These are phyloP conservation scores for Theretra japonica DNA, from an alignment of 2,888 invertebrate genomes.

Conservation along the genomic window DNA sequence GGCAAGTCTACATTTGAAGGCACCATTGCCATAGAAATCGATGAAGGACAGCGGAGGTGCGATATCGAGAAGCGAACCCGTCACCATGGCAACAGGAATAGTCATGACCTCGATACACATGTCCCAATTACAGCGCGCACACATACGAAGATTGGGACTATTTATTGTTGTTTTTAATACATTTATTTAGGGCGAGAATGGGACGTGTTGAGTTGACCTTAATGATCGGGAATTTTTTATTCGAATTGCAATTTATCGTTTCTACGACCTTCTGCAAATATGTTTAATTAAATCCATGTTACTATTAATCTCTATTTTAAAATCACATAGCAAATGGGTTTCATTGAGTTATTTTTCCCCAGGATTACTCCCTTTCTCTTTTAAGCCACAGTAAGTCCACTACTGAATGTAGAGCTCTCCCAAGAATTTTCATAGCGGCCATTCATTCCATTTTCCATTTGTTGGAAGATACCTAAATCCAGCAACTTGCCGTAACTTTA, in stretches of 20 bases:
- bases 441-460: no score
- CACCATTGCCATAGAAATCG: background rate
- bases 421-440: no score
- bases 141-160: background rate
- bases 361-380: no score
- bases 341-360: no score
- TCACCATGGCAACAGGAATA: slow-evolving; percentile 28
- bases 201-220: background rate
- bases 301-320: no score
- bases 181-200: slow-evolving; percentile 11
- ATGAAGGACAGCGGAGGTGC: slow-evolving; percentile 4
- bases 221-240: background rate
- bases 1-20: background rate
- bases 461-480: no score
- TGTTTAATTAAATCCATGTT: no score
- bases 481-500: no score
- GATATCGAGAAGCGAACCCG: slow-evolving; percentile 4
- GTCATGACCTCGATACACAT: slow-evolving; percentile 28
- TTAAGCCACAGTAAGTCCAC: no score
- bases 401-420: no score
- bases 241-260: background rate
- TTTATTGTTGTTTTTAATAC: slow-evolving; percentile 27
- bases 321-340: no score
- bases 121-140: slow-evolving; percentile 29
- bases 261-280: no score